Evolutionary conservation across 2,888 invertebrate genomes (phyloP).

Genomic region (Erebia palarica): DNA sequence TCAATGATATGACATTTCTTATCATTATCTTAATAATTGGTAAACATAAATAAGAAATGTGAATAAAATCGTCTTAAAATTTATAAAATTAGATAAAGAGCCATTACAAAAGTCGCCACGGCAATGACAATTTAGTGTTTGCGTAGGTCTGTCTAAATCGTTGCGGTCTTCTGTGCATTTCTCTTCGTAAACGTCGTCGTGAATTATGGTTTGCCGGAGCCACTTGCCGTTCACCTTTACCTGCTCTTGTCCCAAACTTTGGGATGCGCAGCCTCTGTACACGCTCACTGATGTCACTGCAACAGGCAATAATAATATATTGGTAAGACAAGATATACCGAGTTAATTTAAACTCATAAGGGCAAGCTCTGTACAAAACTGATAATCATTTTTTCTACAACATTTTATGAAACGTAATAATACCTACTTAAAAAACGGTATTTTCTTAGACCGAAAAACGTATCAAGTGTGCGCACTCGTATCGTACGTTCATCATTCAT

Average conservation of each 20-base stretch:
- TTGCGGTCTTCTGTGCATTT: constrained; percentile 85
- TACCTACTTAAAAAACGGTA: no score
- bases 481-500: no score
- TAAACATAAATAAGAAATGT: constrained; percentile 25
- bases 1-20: constrained; percentile 14
- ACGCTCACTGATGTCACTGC: constrained; percentile 54
- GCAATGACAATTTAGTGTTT: constrained; percentile 88
- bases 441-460: no score
- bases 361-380: no score
- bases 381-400: no score
- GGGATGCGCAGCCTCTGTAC: constrained; percentile 87
- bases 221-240: constrained; percentile 81
- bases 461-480: no score
- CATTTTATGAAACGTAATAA: no score
- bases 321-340: background rate
- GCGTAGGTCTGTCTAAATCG: constrained; percentile 78
- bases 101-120: constrained; percentile 87
- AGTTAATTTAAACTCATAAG: no score
- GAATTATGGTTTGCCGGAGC: constrained; percentile 82
- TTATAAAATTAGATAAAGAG: constrained; percentile 45
- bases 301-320: constrained; percentile 28
- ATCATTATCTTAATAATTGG: constrained; percentile 2
- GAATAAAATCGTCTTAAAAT: constrained; percentile 30
- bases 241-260: constrained; percentile 84
- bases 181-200: constrained; percentile 87